Evolutionary conservation across 2,888 invertebrate species (phyloP).

Genomic region (Notocelia uddmanniana): DNA sequence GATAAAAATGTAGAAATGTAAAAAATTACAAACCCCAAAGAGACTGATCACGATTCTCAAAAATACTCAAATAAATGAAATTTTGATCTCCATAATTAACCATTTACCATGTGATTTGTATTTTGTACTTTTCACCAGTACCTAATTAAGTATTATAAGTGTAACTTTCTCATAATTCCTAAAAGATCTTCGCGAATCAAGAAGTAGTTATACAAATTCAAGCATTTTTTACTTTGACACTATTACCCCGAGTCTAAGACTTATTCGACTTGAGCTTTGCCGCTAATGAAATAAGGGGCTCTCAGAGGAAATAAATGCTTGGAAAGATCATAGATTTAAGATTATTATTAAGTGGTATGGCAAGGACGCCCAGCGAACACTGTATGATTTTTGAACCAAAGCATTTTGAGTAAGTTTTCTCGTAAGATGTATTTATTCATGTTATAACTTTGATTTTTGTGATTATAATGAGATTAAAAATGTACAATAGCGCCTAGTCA

Average conservation of each 20-base stretch:
- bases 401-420: constrained; percentile 19
- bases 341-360: constrained; percentile 15
- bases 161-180: constrained; percentile 15
- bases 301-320: neutral
- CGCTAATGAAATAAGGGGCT: too few species aligned
- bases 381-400: constrained; percentile 19
- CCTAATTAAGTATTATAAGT: constrained; percentile 24
- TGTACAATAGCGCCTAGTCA: constrained; percentile 30
- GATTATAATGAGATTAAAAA: constrained; percentile 3
- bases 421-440: constrained; percentile 24
- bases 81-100: constrained; percentile 27
- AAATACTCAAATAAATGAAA: constrained; percentile 30
- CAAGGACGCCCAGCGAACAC: constrained; percentile 28
- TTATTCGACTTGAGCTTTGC: too few species aligned
- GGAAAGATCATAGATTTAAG: constrained; percentile 26
- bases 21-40: constrained; percentile 4
- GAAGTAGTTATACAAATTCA: constrained; percentile 22
- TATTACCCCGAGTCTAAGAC: too few species aligned
- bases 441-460: constrained; percentile 9
- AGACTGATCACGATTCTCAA: constrained; percentile 38
- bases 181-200: constrained; percentile 22
- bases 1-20: neutral
- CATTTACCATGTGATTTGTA: constrained; percentile 21
- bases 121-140: constrained; percentile 30
- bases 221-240: neutral